Base-by-base conservation (phyloP, 2,888 invertebrate species). In the Heteropelma amictum region DNA sequence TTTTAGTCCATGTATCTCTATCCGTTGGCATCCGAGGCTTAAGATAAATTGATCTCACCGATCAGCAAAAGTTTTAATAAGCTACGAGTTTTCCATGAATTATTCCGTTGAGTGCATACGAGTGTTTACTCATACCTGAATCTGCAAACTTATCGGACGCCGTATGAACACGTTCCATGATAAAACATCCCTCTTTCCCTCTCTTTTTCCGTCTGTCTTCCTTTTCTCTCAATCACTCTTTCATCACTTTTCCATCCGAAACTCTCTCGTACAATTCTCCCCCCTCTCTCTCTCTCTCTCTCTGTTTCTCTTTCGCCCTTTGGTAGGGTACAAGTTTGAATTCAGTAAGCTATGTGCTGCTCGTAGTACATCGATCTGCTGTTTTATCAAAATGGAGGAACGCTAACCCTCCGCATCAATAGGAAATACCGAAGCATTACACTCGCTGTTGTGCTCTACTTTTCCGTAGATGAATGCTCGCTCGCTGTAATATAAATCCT, bases 161-260 rank as follows among this genome's bases (percentile, higher is more conserved):
- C n/a, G n/a, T n/a, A n/a, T n/a, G n/a, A n/a, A n/a, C n/a, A n/a
- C n/a, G n/a, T n/a, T n/a, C n/a, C n/a, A n/a, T n/a, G n/a, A n/a
- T n/a, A n/a, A n/a, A n/a, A n/a, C n/a, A n/a, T n/a, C n/a, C n/a
- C n/a, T n/a, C n/a, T n/a, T n/a, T n/a, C n/a, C n/a, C n/a, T 51
- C 28, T 51, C 6, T 35, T 5, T 53, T 14, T 35, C 53, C 6
- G 64, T 77, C 71, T 77, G 54, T 76, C 35, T 77, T 30, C 77
- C 51, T 78, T 71, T 78, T 76, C 33, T 33, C 33, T 33, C 7
- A n/a, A 72, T 83, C 79, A 81, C 77, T 67, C 72, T 79, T 8
- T 14, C 7, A n/a, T n/a, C n/a, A n/a, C n/a, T n/a, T n/a, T n/a
- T n/a, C n/a, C n/a, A n/a, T n/a, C n/a, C n/a, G n/a, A n/a, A n/a